Base-by-base conservation (phyloP, 1,140 invertebrate species). In the Caenorhabditis latens region DNA sequence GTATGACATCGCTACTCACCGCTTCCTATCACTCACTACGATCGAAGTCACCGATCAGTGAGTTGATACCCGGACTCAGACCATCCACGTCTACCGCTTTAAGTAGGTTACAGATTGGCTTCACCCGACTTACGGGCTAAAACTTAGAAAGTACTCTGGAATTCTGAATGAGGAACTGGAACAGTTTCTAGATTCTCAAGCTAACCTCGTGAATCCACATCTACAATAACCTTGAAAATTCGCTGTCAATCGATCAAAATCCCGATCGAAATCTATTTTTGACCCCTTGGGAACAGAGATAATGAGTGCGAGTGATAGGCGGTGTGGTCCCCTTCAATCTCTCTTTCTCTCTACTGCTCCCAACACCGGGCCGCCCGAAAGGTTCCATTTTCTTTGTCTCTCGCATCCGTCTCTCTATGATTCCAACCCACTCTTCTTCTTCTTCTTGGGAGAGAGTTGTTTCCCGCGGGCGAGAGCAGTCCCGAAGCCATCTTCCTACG, bases 11-110 rank as follows among this genome's bases (percentile, higher is more conserved):
- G 7, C 71, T 79, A 42, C 71, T 79, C 0, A 79, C 71, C 46
- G 71, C 71, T 13, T 79, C 71, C 6, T 79, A 79, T 79, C 71
- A 79, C 46, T 79, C 71, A 40, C 71, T 79, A 21, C 71, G 71
- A 4, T 48, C 71, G 8, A 79, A 79, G 53, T 79, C 71, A n/a
- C 71, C 71, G 46, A 79, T 79, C 46, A n/a, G 71, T n/a, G 71
- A 79, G n/a, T 50, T 79, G 8, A 16, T 79, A 19, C 71, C 71
- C 7, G 71, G 46, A 24, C 71, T 79, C 11, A 50, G 71, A 53
- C 71, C 71, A 24, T 79, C 71, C 32, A 79, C 71, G 4, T 79
- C 71, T 19, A 79, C 71, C n/a, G 43, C 71, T 4, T 13, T 79
- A 9, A 50, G 71, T 79, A 79, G n/a, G 67, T 65, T 65, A 9